Base-by-base conservation (phyloP, 2,888 invertebrate species). In the Morpho deidamia region DNA sequence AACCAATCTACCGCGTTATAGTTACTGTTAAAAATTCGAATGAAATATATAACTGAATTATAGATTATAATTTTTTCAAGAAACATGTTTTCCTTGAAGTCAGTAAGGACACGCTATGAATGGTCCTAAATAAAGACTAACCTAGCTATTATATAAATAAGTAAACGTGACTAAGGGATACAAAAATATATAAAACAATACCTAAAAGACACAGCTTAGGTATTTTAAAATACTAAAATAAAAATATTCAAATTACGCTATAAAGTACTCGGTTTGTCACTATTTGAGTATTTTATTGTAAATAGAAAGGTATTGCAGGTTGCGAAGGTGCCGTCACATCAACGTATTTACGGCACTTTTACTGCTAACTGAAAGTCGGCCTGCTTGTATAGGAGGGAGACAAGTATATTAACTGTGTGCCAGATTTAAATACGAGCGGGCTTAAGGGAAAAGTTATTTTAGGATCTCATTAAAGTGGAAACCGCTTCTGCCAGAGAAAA, bases 271-370 rank as follows among this genome's bases (percentile, higher is more conserved):
- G 23, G 23, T 23, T 54, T 53, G 57, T 56, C 60, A 61, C 62
- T 64, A 66, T 61, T 64, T 58, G 52, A 61, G 52, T 61, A 62
- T 63, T 63, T 64, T 62, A 65, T 59, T 51, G 56, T 46, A 58
- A 50, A 55, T 61, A 55, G 53, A 56, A 54, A 51, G 46, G 59
- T 47, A 56, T 60, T 58, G 53, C 53, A 45, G 59, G 53, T 40
- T 44, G 51, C 45, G 56, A 55, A 44, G 50, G 50, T 41, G 51
- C 33, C 49, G 59, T 64, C 67, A 67, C 68, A 70, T 72, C 67
- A 62, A 60, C 64, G 57, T 67, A 67, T 76, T 78, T 78, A 78
- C 69, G 70, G 56, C 62, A 62, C 43, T 76, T 78, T 78, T 78
- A 78, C 76, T 74, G 68, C 77, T 68, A 76, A 76, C 71, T 64